These are phyloP conservation scores for Jordanella pulchra DNA, from an alignment of 2,797 vertebrate genomes.

Conservation along the genomic window DNA sequence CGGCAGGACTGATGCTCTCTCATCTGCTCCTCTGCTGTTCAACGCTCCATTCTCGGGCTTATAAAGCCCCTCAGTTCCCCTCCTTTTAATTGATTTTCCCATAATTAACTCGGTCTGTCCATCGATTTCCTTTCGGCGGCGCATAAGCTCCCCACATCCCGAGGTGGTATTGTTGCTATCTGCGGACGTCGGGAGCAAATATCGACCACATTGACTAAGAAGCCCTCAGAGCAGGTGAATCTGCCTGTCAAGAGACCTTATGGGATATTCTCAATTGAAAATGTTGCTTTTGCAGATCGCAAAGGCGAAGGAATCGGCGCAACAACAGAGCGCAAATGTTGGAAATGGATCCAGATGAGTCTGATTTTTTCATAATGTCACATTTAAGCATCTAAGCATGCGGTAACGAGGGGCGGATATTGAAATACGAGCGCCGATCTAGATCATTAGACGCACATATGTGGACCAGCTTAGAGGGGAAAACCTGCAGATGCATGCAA, in stretches of 20 bases:
- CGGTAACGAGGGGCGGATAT: not conserved
- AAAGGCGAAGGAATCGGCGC: conserved; percentile 17
- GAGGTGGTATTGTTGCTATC: conserved; percentile 70
- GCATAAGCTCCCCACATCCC: conserved; percentile 60
- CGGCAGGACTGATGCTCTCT: conserved; percentile 28
- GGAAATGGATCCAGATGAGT: not conserved
- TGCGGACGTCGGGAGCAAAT: conserved; percentile 66
- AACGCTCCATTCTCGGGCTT: conserved; percentile 59
- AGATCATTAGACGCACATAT: not conserved
- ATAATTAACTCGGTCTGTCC: conserved; percentile 86
- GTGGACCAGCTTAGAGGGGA: not conserved
- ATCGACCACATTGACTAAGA: conserved; percentile 78
- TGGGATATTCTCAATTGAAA: conserved; percentile 33
- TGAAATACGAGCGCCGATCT: not conserved
- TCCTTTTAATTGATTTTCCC: conserved; percentile 88
- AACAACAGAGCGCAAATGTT: conserved; percentile 2
- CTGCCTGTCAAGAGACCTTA: conserved; percentile 43
- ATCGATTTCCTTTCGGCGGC: conserved; percentile 84
- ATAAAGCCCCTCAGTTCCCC: conserved; percentile 77
- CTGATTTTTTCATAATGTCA: not conserved
- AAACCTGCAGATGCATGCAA: conserved; percentile 40
- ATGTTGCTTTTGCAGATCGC: not conserved
- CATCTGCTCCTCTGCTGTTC: conserved; percentile 57
- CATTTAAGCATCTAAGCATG: not conserved
- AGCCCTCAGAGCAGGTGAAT: conserved; percentile 56